Evolutionary conservation across 92 coral and sea anemone species (phyloP).

Genomic region (Metridium senile): DNA sequence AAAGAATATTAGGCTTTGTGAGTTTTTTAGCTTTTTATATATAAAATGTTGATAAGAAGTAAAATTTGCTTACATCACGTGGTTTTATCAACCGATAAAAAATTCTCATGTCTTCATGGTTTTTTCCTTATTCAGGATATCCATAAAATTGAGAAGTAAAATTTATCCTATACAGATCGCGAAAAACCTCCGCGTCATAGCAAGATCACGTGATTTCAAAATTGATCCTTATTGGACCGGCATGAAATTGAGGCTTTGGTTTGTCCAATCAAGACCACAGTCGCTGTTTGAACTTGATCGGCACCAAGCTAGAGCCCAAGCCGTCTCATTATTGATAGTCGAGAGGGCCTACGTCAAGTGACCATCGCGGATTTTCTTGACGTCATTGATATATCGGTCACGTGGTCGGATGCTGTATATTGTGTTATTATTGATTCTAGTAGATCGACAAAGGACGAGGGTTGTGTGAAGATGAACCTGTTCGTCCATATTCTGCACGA

Average conservation of each 20-base stretch:
- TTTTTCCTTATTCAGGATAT: background rate
- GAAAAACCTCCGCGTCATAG: background rate
- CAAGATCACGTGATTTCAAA: background rate
- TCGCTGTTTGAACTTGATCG: conserved; percentile 17
- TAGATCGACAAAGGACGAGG: conserved; percentile 31
- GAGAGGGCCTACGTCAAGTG: conserved; percentile 12
- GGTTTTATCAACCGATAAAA: background rate
- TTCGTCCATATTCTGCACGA: conserved; percentile 18
- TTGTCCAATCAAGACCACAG: conserved; percentile 9
- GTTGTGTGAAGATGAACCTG: conserved; percentile 1
- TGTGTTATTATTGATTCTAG: background rate
- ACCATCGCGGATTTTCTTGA: conserved; percentile 21
- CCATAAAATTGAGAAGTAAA: background rate
- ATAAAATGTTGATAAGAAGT: background rate
- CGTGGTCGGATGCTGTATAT: background rate
- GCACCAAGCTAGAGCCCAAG: background rate
- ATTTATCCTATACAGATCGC: background rate
- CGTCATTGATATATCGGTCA: background rate
- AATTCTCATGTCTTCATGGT: background rate
- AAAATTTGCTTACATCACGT: conserved; percentile 1
- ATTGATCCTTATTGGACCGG: background rate
- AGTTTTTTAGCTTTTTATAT: too few species aligned
- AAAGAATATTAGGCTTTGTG: background rate
- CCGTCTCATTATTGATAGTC: background rate
- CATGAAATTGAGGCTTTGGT: background rate